These are phyloP conservation scores for Apoda limacodes DNA, from an alignment of 2,888 invertebrate species.

Conservation along the genomic window DNA sequence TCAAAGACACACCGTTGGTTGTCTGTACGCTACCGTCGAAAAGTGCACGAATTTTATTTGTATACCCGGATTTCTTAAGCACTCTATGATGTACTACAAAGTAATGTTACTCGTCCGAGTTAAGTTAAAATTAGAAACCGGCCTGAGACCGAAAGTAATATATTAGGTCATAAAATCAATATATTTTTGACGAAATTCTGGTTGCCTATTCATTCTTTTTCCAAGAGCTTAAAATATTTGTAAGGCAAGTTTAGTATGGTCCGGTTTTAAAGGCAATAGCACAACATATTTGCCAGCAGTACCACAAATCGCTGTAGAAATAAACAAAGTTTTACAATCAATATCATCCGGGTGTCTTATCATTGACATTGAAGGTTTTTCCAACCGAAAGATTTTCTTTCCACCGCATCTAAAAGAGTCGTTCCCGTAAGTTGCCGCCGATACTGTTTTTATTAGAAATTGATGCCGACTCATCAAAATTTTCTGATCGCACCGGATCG, in stretches of 20 bases:
- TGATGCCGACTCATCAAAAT: no score
- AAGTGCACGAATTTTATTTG: slow-evolving; percentile 6
- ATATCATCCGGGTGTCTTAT: no score
- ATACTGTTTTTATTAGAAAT: no score
- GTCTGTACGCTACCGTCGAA: no score
- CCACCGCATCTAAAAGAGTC: no score
- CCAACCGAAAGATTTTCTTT: no score
- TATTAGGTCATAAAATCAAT: background rate
- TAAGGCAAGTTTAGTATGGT: background rate
- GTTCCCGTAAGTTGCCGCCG: no score
- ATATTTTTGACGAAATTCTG: no score
- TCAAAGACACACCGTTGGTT: slow-evolving; percentile 4
- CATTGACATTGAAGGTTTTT: no score
- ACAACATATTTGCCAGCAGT: background rate
- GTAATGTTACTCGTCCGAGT: no score
- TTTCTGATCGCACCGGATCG: no score
- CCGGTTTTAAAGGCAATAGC: background rate
- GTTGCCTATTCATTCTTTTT: background rate
- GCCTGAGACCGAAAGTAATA: background rate
- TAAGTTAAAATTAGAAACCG: background rate
- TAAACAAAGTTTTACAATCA: slow-evolving; percentile 3
- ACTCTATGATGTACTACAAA: slow-evolving; percentile 4
- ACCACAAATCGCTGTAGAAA: no score
- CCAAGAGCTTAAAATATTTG: background rate
- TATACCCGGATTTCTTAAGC: background rate